Evolutionary conservation across 1,140 invertebrate genomes (phyloP).

Genomic region (Coelopa frigida): DNA sequence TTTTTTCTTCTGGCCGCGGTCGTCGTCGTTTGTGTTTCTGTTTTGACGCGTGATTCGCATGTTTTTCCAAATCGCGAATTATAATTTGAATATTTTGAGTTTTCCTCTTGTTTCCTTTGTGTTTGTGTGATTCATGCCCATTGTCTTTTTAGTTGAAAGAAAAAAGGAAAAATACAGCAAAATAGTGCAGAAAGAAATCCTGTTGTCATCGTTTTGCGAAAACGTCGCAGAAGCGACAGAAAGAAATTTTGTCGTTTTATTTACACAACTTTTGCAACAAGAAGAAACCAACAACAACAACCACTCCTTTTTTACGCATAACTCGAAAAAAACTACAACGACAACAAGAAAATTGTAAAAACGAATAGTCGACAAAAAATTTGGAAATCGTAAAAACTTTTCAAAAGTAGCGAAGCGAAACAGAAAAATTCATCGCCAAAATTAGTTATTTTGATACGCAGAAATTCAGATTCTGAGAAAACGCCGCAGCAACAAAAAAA

Average conservation of each 20-base stretch:
- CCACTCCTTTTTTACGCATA: not conserved
- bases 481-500: slow-evolving; percentile 9
- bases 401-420: not conserved
- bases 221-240: slow-evolving; percentile 10
- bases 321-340: not conserved
- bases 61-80: not conserved
- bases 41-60: not conserved
- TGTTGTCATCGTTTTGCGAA: slow-evolving; percentile 4
- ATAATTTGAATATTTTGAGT: not conserved
- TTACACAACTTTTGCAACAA: slow-evolving; percentile 1
- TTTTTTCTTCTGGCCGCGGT: not conserved
- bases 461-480: not conserved
- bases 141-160: slow-evolving; percentile 4
- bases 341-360: not conserved
- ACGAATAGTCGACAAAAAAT: slow-evolving; percentile 1
- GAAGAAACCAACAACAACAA: slow-evolving; percentile 1
- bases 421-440: not conserved
- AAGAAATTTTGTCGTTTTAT: slow-evolving; percentile 2
- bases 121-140: not conserved
- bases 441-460: not conserved
- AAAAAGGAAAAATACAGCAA: slow-evolving; percentile 9
- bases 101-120: not conserved
- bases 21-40: slow-evolving; percentile 2
- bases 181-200: slow-evolving; percentile 3
- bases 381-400: not conserved